Evolutionary conservation across 2,888 invertebrate genomes (phyloP).

Genomic region (Synergus itoensis): DNA sequence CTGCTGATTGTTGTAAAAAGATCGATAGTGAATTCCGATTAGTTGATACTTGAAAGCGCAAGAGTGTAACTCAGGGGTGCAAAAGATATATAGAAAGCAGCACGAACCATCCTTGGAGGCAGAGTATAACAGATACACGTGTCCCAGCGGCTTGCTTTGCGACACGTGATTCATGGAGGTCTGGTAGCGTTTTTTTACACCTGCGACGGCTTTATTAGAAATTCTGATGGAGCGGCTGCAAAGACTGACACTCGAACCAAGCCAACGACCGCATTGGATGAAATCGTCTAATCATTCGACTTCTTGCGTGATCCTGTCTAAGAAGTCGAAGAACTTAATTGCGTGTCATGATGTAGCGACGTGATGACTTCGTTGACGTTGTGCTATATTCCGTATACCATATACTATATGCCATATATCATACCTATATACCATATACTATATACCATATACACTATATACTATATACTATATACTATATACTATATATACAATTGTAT

Average conservation of each 20-base stretch:
- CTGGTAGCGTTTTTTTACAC: conserved; percentile 75
- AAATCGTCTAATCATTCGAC: conserved; percentile 63
- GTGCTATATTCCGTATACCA: no score
- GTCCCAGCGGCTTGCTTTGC: conserved; percentile 71
- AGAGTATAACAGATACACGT: conserved; percentile 71
- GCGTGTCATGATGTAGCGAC: conserved; percentile 59
- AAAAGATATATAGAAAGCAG: conserved; percentile 48
- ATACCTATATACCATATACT: no score
- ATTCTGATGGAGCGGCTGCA: conserved; percentile 72
- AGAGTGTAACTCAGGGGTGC: conserved; percentile 34
- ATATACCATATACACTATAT: no score
- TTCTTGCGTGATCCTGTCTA: conserved; percentile 60
- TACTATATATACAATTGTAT: no score
- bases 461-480: no score
- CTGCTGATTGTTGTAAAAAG: no score
- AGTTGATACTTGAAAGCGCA: not conserved
- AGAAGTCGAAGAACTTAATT: conserved; percentile 51
- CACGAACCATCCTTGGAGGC: conserved; percentile 58
- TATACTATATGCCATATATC: no score
- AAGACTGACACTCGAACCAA: conserved; percentile 69
- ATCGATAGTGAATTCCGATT: no score
- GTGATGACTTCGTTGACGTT: conserved; percentile 68
- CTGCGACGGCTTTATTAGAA: conserved; percentile 76
- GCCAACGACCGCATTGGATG: conserved; percentile 61
- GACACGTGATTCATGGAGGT: conserved; percentile 75